phyloP scores from a whole-genome alignment of 1,140 invertebrate genomes.

The Drosophila repletoides region DNA sequence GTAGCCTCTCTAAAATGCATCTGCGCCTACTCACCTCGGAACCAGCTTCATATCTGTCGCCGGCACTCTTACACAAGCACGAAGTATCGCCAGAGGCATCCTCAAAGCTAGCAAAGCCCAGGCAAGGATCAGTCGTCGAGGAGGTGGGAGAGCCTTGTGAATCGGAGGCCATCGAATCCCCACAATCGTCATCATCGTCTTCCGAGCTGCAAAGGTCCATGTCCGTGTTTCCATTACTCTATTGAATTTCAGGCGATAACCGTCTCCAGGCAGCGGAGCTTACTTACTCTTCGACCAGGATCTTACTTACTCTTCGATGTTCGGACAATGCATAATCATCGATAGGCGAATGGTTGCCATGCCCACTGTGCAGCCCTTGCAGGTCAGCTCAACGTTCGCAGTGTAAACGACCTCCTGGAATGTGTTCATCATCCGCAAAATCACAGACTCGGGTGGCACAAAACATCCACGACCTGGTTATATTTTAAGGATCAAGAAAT shows the following conservation, averaged over 20 bases:
- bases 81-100: background rate
- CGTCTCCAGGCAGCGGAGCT: conserved; percentile 31
- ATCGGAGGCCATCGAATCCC: background rate
- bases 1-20: no score
- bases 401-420: conserved; percentile 35
- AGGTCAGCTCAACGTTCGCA: conserved; percentile 53
- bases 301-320: conserved; percentile 58
- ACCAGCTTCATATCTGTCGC: background rate
- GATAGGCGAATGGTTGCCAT: conserved; percentile 40
- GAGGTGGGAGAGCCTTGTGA: conserved; percentile 12
- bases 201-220: conserved; percentile 36
- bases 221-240: conserved; percentile 54
- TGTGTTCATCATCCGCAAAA: conserved; percentile 27
- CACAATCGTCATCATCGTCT: background rate
- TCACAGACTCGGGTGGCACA: conserved; percentile 31
- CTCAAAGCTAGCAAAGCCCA: conserved; percentile 26
- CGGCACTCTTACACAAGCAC: background rate
- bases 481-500: no score
- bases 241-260: conserved; percentile 55
- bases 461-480: conserved; percentile 59
- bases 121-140: conserved; percentile 47
- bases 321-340: conserved; percentile 48
- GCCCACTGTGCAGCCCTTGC: conserved; percentile 63
- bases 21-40: conserved; percentile 8
- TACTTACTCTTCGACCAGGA: conserved; percentile 64